Evolutionary conservation across 2,888 invertebrate genomes (phyloP), one percentile per base, ranked within the genome.

Genomic region (Azorinus chamasolen): DNA sequence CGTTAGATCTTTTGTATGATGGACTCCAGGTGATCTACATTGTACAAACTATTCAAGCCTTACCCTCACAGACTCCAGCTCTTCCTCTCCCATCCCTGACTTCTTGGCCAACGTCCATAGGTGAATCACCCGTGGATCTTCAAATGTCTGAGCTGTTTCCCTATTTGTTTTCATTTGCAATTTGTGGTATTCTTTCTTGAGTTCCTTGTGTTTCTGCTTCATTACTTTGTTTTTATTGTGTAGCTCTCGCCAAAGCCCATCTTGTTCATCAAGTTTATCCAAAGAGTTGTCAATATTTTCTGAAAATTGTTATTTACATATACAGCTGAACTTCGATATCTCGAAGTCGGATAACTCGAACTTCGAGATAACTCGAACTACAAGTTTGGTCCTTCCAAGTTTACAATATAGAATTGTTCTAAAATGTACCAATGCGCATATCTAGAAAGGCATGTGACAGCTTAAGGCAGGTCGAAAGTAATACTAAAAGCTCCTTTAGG

Each of bases 81-180:
- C 98, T 73, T 96, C 95, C 0, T 95, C 94, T 24, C 96, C 95
- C 93, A 98, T 98, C 92, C 97, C 96, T 14, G 96, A 95, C 62
- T 96, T 95, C 20, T 96, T 92, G 2, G 98, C 98, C 69, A 96
- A 94, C 85, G 95, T 95, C 98, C 98, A 98, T 37, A 98, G 93
- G 0, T 96, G 96, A 92, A 97, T 96, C 0, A 98, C 98, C 94
- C 97, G 96, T 0, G 97, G 97, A 90, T 98, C 98, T 50, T 97
- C 95, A 91, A 98, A 98, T n/a, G 82, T 80, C 6, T 86, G 97
- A 90, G 95, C 97, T 45, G 96, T 57, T 1, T 45, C 12, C 0
- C 74, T 51, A 37, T 78, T 59, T 27, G 69, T 64, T 43, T 85
- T 82, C 18, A 87, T 54, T 39, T 79, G 83, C 12, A 79, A 68